Percentiles rank a stretch among this genome's conserved stretches.
Conservation (phyloP, 2,888 invertebrate species). For the Stenichneumon culpator region DNA sequence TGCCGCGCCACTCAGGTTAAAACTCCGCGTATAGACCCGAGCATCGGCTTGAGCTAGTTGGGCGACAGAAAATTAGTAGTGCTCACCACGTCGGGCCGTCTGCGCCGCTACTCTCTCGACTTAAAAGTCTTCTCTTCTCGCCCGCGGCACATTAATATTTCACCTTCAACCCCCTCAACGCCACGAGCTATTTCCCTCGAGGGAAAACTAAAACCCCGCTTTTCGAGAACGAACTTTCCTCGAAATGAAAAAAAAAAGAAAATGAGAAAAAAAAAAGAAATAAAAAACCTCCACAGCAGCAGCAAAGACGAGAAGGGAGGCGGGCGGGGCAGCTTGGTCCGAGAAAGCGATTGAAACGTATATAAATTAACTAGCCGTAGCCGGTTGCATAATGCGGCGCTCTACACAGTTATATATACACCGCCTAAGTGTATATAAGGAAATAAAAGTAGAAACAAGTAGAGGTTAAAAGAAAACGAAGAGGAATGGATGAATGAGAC, state of each 20-base stretch:
- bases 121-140: constrained; percentile 40
- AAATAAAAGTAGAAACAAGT: constrained; percentile 1
- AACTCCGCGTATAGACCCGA: background rate
- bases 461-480: background rate
- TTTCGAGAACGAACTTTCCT: constrained; percentile 40
- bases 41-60: constrained; percentile 2
- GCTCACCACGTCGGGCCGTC: constrained; percentile 27
- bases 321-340: background rate
- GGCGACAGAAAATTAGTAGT: constrained; percentile 47
- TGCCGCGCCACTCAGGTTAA: constrained; percentile 7
- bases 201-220: constrained; percentile 37
- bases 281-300: background rate
- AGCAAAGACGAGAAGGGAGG: constrained; percentile 14
- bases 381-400: constrained; percentile 15
- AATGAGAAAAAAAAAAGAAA: background rate
- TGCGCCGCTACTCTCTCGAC: constrained; percentile 9
- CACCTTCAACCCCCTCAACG: constrained; percentile 40
- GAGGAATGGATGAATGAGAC: constrained; percentile 8
- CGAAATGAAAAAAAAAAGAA: constrained; percentile 10
- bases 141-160: constrained; percentile 51
- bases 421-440: background rate
- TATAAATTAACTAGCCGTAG: constrained; percentile 23
- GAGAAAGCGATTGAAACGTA: constrained; percentile 31
- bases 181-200: constrained; percentile 38
- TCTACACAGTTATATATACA: background rate